Conservation (phyloP, 1,140 invertebrate genomes). For the Nasonia giraulti region DNA sequence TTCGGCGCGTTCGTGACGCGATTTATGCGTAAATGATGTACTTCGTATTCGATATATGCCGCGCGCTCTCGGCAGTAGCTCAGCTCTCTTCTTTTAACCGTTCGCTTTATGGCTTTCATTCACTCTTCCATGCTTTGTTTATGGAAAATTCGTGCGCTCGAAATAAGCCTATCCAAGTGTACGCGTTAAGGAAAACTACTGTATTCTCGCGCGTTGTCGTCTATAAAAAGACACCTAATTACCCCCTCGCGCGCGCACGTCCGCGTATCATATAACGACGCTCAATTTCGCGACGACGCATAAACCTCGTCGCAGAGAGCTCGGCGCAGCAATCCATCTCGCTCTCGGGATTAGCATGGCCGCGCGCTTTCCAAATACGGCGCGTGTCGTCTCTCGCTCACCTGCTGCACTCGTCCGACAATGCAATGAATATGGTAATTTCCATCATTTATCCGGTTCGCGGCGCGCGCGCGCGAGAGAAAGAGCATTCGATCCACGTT, state of each 20-base stretch:
- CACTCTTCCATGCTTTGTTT: background rate
- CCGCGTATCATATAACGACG: constrained; percentile 13
- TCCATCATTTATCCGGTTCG: constrained; percentile 63
- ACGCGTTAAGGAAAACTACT: background rate
- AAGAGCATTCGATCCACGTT: background rate
- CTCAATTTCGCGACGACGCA: constrained; percentile 26
- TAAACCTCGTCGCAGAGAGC: background rate
- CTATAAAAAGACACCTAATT: constrained; percentile 29
- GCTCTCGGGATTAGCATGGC: constrained; percentile 59
- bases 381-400: constrained; percentile 42
- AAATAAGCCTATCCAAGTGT: background rate
- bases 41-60: background rate
- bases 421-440: constrained; percentile 68
- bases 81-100: no score
- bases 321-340: constrained; percentile 23
- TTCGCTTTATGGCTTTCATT: no score
- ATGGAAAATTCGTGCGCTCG: background rate
- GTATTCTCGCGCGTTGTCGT: background rate
- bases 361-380: constrained; percentile 62
- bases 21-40: background rate
- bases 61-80: no score
- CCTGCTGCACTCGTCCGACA: constrained; percentile 53
- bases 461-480: constrained; percentile 31
- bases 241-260: background rate
- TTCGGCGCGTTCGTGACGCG: background rate